Conservation (phyloP, 2,797 vertebrate species). For the Cynodonichthys magdalenae region DNA sequence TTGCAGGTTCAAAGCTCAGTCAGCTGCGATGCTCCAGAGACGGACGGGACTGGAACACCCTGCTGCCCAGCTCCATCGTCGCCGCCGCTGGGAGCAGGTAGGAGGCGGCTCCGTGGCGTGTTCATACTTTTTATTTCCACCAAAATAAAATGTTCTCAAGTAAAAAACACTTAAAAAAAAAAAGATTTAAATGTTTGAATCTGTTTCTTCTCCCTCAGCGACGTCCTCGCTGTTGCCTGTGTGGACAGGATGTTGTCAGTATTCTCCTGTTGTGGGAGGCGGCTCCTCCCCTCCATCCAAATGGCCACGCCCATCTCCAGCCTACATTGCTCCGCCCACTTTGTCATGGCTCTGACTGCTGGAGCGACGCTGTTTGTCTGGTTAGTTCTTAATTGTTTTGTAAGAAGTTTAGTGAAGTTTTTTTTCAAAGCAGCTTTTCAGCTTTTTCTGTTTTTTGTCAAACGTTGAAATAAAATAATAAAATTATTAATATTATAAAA, state of each 20-base stretch:
- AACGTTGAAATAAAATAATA: too few relatives aligned
- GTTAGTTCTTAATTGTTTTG: slow-evolving; percentile 74
- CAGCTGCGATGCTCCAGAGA: slow-evolving; percentile 92
- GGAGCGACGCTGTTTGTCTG: slow-evolving; percentile 92
- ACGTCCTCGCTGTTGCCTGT: slow-evolving; percentile 90
- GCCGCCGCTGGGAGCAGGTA: slow-evolving; percentile 92
- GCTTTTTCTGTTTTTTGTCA: too few relatives aligned
- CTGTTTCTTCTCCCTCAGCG: slow-evolving; percentile 69
- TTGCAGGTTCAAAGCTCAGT: slow-evolving; percentile 89
- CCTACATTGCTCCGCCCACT: slow-evolving; percentile 91
- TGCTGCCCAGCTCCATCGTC: slow-evolving; percentile 90
- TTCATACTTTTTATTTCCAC: too few relatives aligned
- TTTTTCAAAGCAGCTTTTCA: too few relatives aligned
- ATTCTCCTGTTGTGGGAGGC: slow-evolving; percentile 92
- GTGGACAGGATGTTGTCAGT: slow-evolving; percentile 92
- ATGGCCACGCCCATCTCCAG: slow-evolving; percentile 88
- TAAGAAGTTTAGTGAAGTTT: too few relatives aligned
- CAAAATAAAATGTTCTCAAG: too few relatives aligned
- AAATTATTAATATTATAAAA: too few relatives aligned
- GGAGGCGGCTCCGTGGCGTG: slow-evolving; percentile 5
- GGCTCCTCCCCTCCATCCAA: slow-evolving; percentile 92
- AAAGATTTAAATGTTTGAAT: neutral
- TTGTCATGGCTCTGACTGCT: slow-evolving; percentile 92
- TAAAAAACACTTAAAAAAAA: too few relatives aligned
- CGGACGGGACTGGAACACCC: slow-evolving; percentile 91